These are phyloP conservation scores for Habrosyne pyritoides DNA, from an alignment of 2,888 invertebrate genomes.

Conservation along the genomic window DNA sequence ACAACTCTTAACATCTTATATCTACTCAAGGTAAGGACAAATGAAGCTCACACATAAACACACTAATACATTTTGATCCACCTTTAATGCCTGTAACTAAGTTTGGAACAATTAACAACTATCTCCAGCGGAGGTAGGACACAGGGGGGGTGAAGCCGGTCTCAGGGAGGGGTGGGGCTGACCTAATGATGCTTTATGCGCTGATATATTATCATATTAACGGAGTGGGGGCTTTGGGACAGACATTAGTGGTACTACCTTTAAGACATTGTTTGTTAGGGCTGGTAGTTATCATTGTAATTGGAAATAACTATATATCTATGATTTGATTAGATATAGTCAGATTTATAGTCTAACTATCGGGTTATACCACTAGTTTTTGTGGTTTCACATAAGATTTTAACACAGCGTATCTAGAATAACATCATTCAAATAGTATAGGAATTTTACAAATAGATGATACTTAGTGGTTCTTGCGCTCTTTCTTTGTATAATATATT, in stretches of 20 bases:
- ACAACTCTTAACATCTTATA: no score
- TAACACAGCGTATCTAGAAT: no score
- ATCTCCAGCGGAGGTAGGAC: slow-evolving; percentile 21
- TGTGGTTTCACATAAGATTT: no score
- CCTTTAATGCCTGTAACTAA: slow-evolving; percentile 21
- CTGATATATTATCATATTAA: slow-evolving; percentile 63
- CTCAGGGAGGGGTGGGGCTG: slow-evolving; percentile 21
- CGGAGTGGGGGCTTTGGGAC: slow-evolving; percentile 24
- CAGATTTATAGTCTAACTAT: no score
- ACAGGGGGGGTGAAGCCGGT: slow-evolving; percentile 13
- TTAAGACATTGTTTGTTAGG: background rate
- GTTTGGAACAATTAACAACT: slow-evolving; percentile 53
- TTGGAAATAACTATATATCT: no score
- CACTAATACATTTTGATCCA: slow-evolving; percentile 17
- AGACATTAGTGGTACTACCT: slow-evolving; percentile 25
- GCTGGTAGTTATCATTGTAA: background rate
- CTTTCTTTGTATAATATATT: no score
- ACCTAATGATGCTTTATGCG: slow-evolving; percentile 69
- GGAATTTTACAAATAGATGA: no score
- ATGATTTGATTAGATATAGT: no score
- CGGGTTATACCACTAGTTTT: no score
- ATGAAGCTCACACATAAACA: slow-evolving; percentile 7
- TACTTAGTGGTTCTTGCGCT: no score
- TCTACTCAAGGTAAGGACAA: slow-evolving; percentile 8
- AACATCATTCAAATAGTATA: no score